Base-by-base conservation (phyloP, 2,113 vertebrate genomes). In the Ammodramus savannarum region DNA sequence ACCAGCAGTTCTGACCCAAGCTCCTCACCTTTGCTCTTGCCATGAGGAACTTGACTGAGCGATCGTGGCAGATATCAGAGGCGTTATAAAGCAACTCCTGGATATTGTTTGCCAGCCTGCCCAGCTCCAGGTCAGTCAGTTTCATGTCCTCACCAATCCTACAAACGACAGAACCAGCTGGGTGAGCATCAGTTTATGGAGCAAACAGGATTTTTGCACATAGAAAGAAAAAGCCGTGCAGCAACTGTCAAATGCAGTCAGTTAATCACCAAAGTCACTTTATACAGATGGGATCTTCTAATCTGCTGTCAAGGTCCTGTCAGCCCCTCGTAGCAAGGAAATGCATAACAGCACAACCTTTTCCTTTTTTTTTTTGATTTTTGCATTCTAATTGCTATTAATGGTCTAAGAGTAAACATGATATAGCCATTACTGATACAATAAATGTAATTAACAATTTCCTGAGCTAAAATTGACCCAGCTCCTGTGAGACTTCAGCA, bases 51-150 rank as follows among this genome's bases (percentile, higher is more conserved):
- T 99, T 99, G 94, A 99, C 99, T 5, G 99, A 99, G 94, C 99
- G 99, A 96, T 99, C 99, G 2, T 99, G 99, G 97, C 99, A 99
- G 94, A 98, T 96, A 90, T 99, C 99, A 3, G 99, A 99, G 19
- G 99, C 99, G 2, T 97, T 98, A 95, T 98, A 98, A 73, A 99
- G 96, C 59, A 99, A 97, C 87, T 99, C 99, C 81, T 99, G 99
- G 76, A 98, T 97, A 93, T 96, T 99, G 95, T 97, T 98, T 69
- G 98, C 98, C 93, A 99, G 97, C 39, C 98, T 98, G 93, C 98
- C 97, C 79, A 99, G 97, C 95, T 99, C 99, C 93, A 98, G 96
- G 63, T 99, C 99, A 27, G 98, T 98, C 61, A 99, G 98, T 96
- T 99, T 99, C 98, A 99, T 97, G 93, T 98, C 99, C 20, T 99